Evolutionary conservation across 2,888 invertebrate genomes (phyloP).

Genomic region (Sialis lutaria): DNA sequence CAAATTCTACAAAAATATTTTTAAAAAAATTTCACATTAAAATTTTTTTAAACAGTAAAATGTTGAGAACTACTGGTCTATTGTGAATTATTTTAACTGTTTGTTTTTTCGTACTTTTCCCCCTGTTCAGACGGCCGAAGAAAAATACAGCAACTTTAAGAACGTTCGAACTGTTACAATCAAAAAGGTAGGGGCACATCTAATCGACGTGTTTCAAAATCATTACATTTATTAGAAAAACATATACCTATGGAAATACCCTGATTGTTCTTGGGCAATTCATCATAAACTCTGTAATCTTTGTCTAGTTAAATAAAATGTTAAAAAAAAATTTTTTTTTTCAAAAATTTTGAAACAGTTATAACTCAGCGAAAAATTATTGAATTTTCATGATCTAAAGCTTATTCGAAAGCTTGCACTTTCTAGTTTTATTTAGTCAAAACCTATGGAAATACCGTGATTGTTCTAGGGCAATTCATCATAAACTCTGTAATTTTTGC

Average conservation of each 20-base stretch:
- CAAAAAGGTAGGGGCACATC: conserved; percentile 49
- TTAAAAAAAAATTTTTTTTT: no score
- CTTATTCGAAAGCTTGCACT: no score
- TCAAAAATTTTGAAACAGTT: no score
- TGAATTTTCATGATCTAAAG: no score
- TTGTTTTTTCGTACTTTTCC: background rate
- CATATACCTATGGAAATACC: background rate
- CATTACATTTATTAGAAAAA: conserved; percentile 2
- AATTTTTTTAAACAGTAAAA: no score
- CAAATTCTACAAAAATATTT: no score
- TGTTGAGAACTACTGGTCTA: no score
- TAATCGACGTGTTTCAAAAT: background rate
- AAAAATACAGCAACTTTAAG: conserved; percentile 54
- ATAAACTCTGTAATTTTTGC: background rate
- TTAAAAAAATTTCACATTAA: no score
- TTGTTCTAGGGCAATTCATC: no score
- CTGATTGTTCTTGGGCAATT: background rate
- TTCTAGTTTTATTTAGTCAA: no score
- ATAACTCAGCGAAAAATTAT: no score
- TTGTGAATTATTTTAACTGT: no score
- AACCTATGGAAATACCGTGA: background rate
- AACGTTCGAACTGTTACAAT: conserved; percentile 65
- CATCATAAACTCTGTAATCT: background rate
- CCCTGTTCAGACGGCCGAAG: conserved; percentile 36
- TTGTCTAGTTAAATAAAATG: background rate